A percentile compares a stretch with the other conserved stretches of the same genome.
phyloP scores from a whole-genome alignment of 2,797 vertebrate genomes.

The Setipinna tenuifilis region DNA sequence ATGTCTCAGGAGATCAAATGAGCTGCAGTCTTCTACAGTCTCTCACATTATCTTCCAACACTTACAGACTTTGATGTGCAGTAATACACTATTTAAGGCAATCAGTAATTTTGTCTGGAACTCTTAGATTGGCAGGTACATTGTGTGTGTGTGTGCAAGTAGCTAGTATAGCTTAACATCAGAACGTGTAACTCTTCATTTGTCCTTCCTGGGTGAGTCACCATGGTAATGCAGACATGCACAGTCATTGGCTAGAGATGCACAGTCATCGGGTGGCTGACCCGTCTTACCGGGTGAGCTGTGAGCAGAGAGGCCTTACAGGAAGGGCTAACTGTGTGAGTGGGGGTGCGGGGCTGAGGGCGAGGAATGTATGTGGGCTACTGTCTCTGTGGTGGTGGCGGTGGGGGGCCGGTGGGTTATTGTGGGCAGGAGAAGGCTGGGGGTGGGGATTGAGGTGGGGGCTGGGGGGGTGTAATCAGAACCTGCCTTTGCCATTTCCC shows the following conservation, averaged over 20 bases:
- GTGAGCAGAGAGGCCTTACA: not conserved
- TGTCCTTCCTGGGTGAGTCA: not conserved
- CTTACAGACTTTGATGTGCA: too few relatives aligned
- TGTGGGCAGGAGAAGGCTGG: not conserved
- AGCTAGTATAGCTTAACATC: too few relatives aligned
- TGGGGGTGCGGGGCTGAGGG: not conserved
- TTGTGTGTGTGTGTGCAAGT: too few relatives aligned
- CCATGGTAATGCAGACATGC: not conserved
- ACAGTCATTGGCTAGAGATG: not conserved
- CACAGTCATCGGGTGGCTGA: not conserved
- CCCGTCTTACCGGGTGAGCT: not conserved
- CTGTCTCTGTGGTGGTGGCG: not conserved
- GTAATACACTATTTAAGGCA: too few relatives aligned
- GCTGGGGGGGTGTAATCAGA: conserved; percentile 67
- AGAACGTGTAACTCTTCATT: too few relatives aligned
- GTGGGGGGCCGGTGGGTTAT: not conserved
- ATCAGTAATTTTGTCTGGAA: too few relatives aligned
- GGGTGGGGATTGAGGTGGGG: conserved; percentile 9
- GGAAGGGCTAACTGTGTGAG: not conserved
- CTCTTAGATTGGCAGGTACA: too few relatives aligned
- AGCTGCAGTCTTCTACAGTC: too few relatives aligned
- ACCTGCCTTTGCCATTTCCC: conserved; percentile 66
- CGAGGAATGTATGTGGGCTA: not conserved
- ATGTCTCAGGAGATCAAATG: too few relatives aligned
- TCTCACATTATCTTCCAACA: too few relatives aligned